Evolutionary conservation across 1,140 invertebrate genomes (phyloP), one percentile per base, ranked within the genome.

Genomic region (Drosophila miranda): DNA sequence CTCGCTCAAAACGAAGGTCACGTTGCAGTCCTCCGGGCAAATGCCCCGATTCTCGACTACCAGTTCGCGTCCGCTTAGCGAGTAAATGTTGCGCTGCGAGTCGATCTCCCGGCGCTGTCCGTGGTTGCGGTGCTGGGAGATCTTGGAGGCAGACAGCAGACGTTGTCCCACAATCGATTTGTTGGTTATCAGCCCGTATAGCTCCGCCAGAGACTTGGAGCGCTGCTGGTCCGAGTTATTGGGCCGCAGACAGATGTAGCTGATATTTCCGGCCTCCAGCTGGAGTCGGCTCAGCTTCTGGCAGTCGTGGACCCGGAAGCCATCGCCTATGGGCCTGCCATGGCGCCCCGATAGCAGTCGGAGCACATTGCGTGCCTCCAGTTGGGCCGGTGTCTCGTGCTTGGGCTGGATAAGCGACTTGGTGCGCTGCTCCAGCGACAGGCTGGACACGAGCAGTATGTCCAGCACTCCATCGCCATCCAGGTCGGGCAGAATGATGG

Each of bases 391-490:
- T 0, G 71, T 54, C 3, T 68, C 49, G 21, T 87, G 79, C n/a
- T 80, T 72, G 19, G 59, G 62, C 23, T 84, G 69, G 3, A 71
- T 51, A 9, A 75, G 54, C 11, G 69, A 66, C 54, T 87, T 89
- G 46, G 86, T 89, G 21, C 79, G 74, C 43, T 90, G 68, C 21
- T 84, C 79, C n/a, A 88, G 70, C 0, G 72, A 58, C 4, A 79
- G 42, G 46, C 93, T 87, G n/a, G 92, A 93, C 30, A 90, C 91
- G 50, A 92, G 93, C 11, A 95, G 79, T 30, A 96, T 91, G 77
- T 96, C 95, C 76, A 93, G 92, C 1, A 95, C 92, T 51, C 92
- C 92, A 91, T 96, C 95, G 2, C 92, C 92, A 91, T 96, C 93
- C 21, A 95, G 91, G 89, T 96, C 95, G 30, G 94, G 93, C 46